Conservation (phyloP, 2,888 invertebrate species). For the Dynastes maya region DNA sequence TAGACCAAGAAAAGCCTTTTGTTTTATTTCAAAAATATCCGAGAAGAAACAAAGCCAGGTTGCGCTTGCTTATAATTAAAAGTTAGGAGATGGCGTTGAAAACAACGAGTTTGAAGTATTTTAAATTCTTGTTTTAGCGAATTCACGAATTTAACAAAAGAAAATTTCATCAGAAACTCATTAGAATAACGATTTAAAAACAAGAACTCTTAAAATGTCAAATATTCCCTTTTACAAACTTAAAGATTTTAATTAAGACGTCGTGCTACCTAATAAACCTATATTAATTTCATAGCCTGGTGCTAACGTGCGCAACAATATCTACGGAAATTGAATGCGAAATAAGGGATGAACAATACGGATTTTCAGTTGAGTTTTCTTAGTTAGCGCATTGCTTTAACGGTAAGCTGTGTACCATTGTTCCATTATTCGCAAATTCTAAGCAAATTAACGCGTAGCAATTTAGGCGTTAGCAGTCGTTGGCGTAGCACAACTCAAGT, state of each 20-base stretch:
- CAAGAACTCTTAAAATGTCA: neutral
- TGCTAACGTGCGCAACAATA: constrained; percentile 1
- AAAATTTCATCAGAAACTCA: neutral
- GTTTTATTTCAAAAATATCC: too few relatives aligned
- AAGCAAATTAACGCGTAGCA: constrained; percentile 6
- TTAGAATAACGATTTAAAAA: neutral
- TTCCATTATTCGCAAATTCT: constrained; percentile 17
- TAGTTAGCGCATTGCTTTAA: constrained; percentile 1
- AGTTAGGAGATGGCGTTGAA: too few relatives aligned
- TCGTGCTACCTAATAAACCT: neutral
- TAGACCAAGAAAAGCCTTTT: too few relatives aligned
- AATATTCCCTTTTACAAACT: neutral
- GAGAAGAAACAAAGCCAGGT: too few relatives aligned
- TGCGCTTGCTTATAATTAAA: too few relatives aligned
- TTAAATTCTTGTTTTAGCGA: too few relatives aligned
- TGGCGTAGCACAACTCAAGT: neutral
- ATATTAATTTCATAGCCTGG: neutral
- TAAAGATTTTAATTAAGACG: neutral
- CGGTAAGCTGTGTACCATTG: neutral
- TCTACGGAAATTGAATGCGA: constrained; percentile 1
- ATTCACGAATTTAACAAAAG: too few relatives aligned
- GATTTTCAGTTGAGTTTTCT: neutral
- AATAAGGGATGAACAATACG: constrained; percentile 14
- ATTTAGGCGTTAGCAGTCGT: neutral
- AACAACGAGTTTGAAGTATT: too few relatives aligned